Evolutionary conservation across 2,888 invertebrate genomes (phyloP), one percentile per base, ranked within the genome.

Genomic region (Prosopocoilus inquinatus): DNA sequence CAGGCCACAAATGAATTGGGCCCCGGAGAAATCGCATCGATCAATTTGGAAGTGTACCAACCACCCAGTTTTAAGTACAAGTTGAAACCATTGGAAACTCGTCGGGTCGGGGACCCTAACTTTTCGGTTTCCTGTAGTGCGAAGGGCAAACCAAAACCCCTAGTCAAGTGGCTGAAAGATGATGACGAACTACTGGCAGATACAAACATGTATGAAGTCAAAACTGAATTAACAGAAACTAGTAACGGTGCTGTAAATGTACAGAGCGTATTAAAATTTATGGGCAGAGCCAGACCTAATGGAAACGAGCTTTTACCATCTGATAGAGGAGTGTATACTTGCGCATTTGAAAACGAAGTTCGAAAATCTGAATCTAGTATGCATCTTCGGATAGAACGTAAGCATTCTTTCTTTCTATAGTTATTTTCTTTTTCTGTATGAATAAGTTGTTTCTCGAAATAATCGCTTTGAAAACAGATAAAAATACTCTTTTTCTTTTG

Each of bases 1-100:
- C 91, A 94, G 72, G 94, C 94, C 0, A 89, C 87, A 50, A 95
- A 95, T 74, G 93, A 92, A 73, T 81, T 94, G 62, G 95, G 95
- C 1, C 89, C 88, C 62, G 94, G 94, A 1, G 90, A 91, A 62
- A 82, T 89, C 64, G 92, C 92, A 0, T 89, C 90, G 0, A 92
- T 93, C 39, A 86, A 86, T 33, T 81, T 95, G 20, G 89, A 91
- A 73, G 94, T 95, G 0, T 88, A 93, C 71, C 94, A 94, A 71
- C 90, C 93, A 0, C 95, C 95, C 0, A 87, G 89, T 61, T 89
- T 95, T 71, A 83, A 90, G 65, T 84, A 87, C 49, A 91, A 93
- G 68, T 79, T 94, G 44, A 91, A 90, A 70, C 89, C 91, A 4
- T 88, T 92, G 69, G 86, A 89, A 71, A 91, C 90, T 0, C 86